phyloP scores from a whole-genome alignment of 2,113 vertebrate genomes.

The Ictalurus furcatus region DNA sequence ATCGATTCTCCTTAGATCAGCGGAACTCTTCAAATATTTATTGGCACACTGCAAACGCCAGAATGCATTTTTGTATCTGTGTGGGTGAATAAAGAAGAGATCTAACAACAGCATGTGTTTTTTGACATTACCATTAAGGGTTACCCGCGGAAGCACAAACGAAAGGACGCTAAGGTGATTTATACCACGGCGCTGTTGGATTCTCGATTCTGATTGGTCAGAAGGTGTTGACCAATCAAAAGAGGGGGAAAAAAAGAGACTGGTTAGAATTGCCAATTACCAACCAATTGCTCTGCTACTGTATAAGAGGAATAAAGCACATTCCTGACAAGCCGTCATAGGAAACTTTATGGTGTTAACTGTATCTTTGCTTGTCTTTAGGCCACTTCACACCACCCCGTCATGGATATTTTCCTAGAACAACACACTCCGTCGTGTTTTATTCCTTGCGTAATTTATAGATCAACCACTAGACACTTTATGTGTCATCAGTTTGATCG shows the following conservation, averaged over 20 bases:
- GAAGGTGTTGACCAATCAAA: background rate
- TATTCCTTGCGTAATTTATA: constrained; percentile 43
- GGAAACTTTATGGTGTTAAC: background rate
- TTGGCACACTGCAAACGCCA: background rate
- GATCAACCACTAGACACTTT: constrained; percentile 19
- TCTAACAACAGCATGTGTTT: constrained; percentile 51
- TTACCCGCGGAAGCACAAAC: background rate
- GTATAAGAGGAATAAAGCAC: too few species aligned
- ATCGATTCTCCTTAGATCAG: constrained; percentile 46
- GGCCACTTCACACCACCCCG: background rate
- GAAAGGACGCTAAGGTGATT: background rate
- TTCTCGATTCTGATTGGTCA: background rate
- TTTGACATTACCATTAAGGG: background rate
- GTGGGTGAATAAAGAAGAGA: constrained; percentile 44
- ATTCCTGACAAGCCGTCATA: background rate
- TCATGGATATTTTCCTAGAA: background rate
- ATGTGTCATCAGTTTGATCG: constrained; percentile 14
- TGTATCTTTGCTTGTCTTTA: background rate
- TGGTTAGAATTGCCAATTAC: background rate
- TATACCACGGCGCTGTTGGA: background rate
- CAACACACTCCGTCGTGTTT: background rate
- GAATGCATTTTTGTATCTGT: background rate
- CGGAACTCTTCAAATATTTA: constrained; percentile 39
- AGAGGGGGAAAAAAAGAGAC: background rate
- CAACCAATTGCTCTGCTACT: background rate